Percentiles rank a stretch among this genome's conserved stretches.
phyloP scores from a whole-genome alignment of 2,113 vertebrate genomes.

The Chiloscyllium plagiosum region DNA sequence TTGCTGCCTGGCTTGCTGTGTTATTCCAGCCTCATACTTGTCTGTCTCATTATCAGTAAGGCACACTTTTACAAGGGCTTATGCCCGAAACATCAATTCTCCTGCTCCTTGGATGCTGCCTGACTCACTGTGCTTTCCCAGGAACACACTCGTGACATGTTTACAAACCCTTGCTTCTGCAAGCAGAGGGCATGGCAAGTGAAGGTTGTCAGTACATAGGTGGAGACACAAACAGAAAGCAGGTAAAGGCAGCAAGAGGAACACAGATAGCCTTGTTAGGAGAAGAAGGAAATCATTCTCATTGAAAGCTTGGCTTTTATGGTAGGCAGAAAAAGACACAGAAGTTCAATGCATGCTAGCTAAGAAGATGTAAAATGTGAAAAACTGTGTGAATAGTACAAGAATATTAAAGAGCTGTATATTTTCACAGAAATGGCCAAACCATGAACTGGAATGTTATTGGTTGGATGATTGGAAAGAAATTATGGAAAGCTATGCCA shows the following conservation, averaged over 20 bases:
- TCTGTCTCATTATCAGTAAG: too few relatives aligned
- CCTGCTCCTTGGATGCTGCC: too few relatives aligned
- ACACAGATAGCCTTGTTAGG: not conserved
- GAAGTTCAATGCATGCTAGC: not conserved
- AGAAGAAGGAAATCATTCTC: not conserved
- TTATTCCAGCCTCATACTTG: too few relatives aligned
- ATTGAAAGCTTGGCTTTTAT: not conserved
- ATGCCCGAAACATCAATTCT: too few relatives aligned
- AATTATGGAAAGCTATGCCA: not conserved
- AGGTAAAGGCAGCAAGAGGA: not conserved
- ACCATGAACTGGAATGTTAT: not conserved
- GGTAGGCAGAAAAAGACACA: not conserved
- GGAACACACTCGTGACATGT: too few relatives aligned
- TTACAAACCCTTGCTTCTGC: too few relatives aligned
- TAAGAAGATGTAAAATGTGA: not conserved
- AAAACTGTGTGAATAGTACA: not conserved
- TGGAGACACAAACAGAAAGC: not conserved
- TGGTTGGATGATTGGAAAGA: not conserved
- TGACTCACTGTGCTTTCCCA: too few relatives aligned
- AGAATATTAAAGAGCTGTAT: not conserved
- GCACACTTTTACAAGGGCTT: too few relatives aligned
- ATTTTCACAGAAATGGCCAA: not conserved
- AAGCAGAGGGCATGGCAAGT: not conserved
- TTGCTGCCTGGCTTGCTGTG: too few relatives aligned
- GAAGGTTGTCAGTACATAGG: not conserved